Percentiles rank a stretch among this genome's conserved stretches.
Evolutionary conservation across 2,113 vertebrate genomes (phyloP).

Genomic region (Archocentrus centrarchus): DNA sequence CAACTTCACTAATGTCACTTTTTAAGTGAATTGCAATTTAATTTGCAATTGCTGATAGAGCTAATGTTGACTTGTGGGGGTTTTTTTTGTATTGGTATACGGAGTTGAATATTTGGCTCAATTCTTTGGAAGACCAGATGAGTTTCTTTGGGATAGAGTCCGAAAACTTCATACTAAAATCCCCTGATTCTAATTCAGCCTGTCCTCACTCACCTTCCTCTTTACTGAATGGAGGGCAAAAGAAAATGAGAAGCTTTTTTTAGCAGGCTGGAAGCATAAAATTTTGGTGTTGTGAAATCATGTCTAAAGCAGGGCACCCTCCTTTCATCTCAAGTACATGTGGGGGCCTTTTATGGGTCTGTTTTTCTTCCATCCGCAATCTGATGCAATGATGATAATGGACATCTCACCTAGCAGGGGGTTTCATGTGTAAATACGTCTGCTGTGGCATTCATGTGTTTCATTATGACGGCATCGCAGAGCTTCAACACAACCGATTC

Average conservation of each 20-base stretch:
- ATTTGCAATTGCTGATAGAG: background rate
- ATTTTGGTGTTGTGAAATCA: background rate
- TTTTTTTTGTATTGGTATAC: conserved; percentile 3
- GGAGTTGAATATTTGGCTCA: conserved; percentile 56
- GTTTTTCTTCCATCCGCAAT: conserved; percentile 25
- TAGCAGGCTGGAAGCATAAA: background rate
- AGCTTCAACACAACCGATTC: background rate
- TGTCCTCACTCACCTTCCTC: conserved; percentile 43
- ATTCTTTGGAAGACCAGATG: conserved; percentile 23
- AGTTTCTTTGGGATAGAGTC: conserved; percentile 49
- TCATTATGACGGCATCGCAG: conserved; percentile 25
- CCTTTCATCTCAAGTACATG: conserved; percentile 23
- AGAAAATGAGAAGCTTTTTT: background rate
- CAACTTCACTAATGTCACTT: background rate
- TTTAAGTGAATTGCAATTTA: background rate
- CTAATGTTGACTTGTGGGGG: background rate
- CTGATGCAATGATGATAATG: conserved; percentile 46
- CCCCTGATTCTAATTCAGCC: conserved; percentile 42
- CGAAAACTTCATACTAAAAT: conserved; percentile 46
- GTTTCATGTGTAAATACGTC: conserved; percentile 39
- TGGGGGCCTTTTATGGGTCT: conserved; percentile 56
- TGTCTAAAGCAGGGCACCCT: conserved; percentile 36
- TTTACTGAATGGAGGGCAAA: conserved; percentile 4
- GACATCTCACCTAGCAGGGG: conserved; percentile 49
- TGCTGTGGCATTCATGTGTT: conserved; percentile 4